Evolutionary conservation across 2,113 vertebrate genomes (phyloP).

Genomic region (Coreoperca whiteheadi): DNA sequence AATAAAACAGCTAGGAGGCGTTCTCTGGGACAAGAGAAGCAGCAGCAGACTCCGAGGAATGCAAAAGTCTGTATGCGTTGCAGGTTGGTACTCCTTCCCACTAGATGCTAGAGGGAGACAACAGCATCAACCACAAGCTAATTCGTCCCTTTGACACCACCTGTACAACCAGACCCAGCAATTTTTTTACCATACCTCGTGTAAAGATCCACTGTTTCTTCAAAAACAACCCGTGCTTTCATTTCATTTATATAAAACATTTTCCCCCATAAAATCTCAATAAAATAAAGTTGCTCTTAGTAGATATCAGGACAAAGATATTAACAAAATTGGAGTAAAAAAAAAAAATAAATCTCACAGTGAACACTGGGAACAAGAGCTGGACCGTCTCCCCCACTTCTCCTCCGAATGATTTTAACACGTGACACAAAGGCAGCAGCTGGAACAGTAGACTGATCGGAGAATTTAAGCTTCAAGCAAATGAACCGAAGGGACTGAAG

Average conservation of each 20-base stretch:
- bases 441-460: constrained; percentile 58
- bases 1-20: constrained; percentile 9
- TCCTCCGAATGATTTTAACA: constrained; percentile 45
- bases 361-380: constrained; percentile 78
- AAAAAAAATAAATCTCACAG: constrained; percentile 81
- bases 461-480: constrained; percentile 29
- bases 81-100: constrained; percentile 48
- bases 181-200: constrained; percentile 48
- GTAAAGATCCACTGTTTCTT: constrained; percentile 64
- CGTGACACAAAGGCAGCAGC: constrained; percentile 72
- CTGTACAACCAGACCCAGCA: constrained; percentile 37
- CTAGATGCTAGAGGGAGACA: constrained; percentile 60
- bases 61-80: constrained; percentile 26
- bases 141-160: constrained; percentile 45
- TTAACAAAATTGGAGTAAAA: constrained; percentile 73
- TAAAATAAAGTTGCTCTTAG: constrained; percentile 82
- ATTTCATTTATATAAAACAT: constrained; percentile 76
- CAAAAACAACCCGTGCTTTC: constrained; percentile 66
- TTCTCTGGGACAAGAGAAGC: constrained; percentile 50
- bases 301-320: constrained; percentile 77
- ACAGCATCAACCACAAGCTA: constrained; percentile 31
- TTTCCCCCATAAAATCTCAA: constrained; percentile 78
- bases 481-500: constrained; percentile 19
- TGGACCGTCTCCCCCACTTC: constrained; percentile 33
- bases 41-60: constrained; percentile 47